Percentiles rank a stretch among this genome's conserved stretches.
phyloP scores from a whole-genome alignment of 1,140 invertebrate genomes.

The Drosophila murphyi region DNA sequence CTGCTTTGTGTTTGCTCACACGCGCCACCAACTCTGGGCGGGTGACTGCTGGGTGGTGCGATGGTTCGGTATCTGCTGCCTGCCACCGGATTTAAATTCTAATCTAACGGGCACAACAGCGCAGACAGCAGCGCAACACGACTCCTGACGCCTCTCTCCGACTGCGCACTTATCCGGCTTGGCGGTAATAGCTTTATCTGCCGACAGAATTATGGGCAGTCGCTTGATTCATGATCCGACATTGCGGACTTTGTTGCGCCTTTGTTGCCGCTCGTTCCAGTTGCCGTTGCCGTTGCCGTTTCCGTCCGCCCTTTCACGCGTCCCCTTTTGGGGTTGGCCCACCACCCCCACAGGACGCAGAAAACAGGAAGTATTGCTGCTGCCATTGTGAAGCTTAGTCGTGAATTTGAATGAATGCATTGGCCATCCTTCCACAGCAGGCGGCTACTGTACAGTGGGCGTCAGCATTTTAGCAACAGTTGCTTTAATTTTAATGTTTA shows the following conservation, averaged over 20 bases:
- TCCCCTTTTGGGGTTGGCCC: conserved; percentile 2
- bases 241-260: conserved; percentile 50
- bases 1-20: conserved; percentile 57
- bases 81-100: conserved; percentile 76
- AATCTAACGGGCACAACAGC: conserved; percentile 67
- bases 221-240: conserved; percentile 74
- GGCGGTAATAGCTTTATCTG: conserved; percentile 83
- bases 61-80: conserved; percentile 29
- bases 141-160: conserved; percentile 22
- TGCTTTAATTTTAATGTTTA: background rate
- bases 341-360: conserved; percentile 26
- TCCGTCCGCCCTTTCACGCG: conserved; percentile 23
- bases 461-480: background rate
- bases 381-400: conserved; percentile 48
- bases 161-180: conserved; percentile 73
- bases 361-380: conserved; percentile 31
- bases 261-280: conserved; percentile 30
- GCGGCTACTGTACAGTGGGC: conserved; percentile 8
- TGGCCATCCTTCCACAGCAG: conserved; percentile 26
- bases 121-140: conserved; percentile 4
- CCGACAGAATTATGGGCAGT: conserved; percentile 75
- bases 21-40: conserved; percentile 28
- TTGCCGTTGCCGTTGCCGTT: conserved; percentile 9
- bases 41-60: conserved; percentile 12
- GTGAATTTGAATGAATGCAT: conserved; percentile 57